phyloP scores from a whole-genome alignment of 2,113 vertebrate genomes.

The Macaca fascicularis region DNA sequence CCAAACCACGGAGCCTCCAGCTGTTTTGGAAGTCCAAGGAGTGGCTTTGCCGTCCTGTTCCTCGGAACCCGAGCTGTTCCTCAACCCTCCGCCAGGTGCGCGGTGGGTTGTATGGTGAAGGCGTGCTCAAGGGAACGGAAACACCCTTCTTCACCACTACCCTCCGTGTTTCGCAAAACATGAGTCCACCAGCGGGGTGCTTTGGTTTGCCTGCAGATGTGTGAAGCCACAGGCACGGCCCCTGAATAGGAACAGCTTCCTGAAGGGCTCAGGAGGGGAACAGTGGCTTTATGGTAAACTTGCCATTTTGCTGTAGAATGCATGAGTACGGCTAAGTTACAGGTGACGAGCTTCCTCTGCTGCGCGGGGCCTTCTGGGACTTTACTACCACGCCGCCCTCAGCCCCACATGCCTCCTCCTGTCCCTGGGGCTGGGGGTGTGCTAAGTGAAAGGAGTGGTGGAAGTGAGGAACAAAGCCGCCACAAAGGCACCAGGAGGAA shows the following conservation, averaged over 20 bases:
- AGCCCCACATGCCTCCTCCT: not conserved
- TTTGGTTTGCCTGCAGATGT: not conserved
- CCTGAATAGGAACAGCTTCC: not conserved
- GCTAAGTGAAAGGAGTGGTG: not conserved
- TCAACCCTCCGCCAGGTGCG: not conserved
- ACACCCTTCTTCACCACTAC: not conserved
- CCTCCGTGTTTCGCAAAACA: not conserved
- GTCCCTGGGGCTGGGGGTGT: not conserved
- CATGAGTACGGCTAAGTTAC: rapidly evolving
- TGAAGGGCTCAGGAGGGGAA: not conserved
- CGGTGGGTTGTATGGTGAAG: not conserved
- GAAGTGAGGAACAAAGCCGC: not conserved
- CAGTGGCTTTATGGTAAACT: not conserved
- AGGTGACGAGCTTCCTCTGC: not conserved
- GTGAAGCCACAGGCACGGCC: rapidly evolving
- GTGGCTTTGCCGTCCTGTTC: not conserved
- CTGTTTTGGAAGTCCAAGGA: not conserved
- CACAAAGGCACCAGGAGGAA: not conserved
- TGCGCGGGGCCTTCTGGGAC: not conserved
- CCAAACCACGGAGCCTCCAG: not conserved
- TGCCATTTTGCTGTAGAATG: not conserved
- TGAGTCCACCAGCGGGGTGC: not conserved
- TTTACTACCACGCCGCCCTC: not conserved
- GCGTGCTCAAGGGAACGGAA: not conserved
- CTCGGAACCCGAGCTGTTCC: not conserved